Conservation (phyloP, 2,888 invertebrate genomes). For the Onthophagus sagittarius region DNA sequence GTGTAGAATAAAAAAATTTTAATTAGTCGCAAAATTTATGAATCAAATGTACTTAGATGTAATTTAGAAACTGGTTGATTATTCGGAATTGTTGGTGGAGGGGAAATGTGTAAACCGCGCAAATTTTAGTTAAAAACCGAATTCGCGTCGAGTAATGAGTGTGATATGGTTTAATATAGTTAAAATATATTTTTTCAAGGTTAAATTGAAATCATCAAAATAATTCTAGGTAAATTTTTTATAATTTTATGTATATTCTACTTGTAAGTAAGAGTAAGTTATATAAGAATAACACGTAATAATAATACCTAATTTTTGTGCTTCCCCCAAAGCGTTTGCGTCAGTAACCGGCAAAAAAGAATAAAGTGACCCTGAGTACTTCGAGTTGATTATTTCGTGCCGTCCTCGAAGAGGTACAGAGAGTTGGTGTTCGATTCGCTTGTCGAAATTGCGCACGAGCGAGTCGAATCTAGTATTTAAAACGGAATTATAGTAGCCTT, state of each 20-base stretch:
- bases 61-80: too few relatives aligned
- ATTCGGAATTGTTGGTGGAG: too few relatives aligned
- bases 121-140: too few relatives aligned
- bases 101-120: too few relatives aligned
- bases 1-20: too few relatives aligned
- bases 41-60: too few relatives aligned
- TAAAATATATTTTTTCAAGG: too few relatives aligned
- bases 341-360: not conserved
- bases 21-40: too few relatives aligned
- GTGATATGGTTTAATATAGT: too few relatives aligned
- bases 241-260: not conserved
- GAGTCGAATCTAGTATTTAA: conserved; percentile 17
- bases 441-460: not conserved
- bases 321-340: not conserved
- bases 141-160: too few relatives aligned
- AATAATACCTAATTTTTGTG: not conserved
- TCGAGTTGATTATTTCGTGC: not conserved
- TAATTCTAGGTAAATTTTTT: too few relatives aligned
- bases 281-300: not conserved
- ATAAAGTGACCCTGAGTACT: not conserved
- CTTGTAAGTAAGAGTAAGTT: not conserved
- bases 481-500: conserved; percentile 21
- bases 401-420: not conserved
- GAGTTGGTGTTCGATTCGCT: not conserved
- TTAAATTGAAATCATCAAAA: too few relatives aligned